These are phyloP conservation scores for Myrmecophaga tridactyla DNA, from an alignment of 2,113 vertebrate genomes.

Conservation along the genomic window DNA sequence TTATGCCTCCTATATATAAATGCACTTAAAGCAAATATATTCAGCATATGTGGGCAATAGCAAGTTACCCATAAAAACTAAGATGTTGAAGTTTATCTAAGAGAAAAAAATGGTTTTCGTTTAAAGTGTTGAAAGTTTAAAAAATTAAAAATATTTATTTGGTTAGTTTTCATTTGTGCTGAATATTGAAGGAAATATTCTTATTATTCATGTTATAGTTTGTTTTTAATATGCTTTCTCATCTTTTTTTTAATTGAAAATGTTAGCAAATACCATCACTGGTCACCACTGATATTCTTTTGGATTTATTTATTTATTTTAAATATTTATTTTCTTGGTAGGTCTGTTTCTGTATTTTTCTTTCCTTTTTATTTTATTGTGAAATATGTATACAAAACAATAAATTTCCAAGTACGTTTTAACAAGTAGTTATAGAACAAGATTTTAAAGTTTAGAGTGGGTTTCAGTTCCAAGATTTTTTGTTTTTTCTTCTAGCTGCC, in stretches of 20 bases:
- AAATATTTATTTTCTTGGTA: neutral
- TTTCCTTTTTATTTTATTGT: too few relatives aligned
- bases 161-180: neutral
- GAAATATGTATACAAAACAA: too few relatives aligned
- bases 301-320: too few relatives aligned
- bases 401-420: too few relatives aligned
- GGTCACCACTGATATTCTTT: too few relatives aligned
- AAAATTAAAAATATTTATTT: neutral
- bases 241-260: too few relatives aligned
- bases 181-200: neutral
- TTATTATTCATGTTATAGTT: neutral
- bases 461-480: too few relatives aligned
- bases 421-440: too few relatives aligned
- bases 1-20: neutral
- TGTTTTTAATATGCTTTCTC: too few relatives aligned
- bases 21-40: neutral
- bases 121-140: neutral
- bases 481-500: too few relatives aligned
- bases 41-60: neutral
- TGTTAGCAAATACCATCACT: too few relatives aligned
- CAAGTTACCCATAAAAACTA: neutral
- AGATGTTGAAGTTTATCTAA: neutral
- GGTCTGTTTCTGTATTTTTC: neutral
- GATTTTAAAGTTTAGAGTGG: too few relatives aligned
- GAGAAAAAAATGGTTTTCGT: neutral